A percentile compares a stretch with the other conserved stretches of the same genome.
Evolutionary conservation across 2,888 invertebrate genomes (phyloP).

Genomic region (Limnephilus rhombicus): DNA sequence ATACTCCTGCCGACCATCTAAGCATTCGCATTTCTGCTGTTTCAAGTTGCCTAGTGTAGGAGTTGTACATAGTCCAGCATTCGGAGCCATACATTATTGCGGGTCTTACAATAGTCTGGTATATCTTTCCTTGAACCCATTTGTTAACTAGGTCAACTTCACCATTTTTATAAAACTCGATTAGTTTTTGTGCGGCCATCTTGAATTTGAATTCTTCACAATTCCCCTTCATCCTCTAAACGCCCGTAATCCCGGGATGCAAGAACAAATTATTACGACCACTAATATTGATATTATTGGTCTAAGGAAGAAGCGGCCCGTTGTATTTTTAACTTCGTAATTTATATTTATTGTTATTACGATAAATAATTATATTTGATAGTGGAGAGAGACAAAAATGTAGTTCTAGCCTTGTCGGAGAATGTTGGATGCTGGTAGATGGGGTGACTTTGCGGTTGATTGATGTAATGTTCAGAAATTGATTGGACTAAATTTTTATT

Average conservation of each 20-base stretch:
- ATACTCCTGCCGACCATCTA: no score
- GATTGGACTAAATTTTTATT: not conserved
- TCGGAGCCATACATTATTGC: no score
- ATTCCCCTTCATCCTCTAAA: not conserved
- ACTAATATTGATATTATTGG: not conserved
- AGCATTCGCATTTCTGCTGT: no score
- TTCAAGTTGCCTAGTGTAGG: no score
- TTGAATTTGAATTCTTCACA: not conserved
- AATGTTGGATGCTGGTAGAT: not conserved
- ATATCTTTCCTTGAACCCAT: no score
- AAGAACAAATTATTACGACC: slow-evolving; percentile 4
- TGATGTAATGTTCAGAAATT: not conserved
- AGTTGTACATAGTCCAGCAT: no score
- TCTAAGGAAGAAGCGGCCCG: not conserved
- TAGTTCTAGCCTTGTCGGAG: not conserved
- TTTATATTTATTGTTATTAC: not conserved
- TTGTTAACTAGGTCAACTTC: not conserved
- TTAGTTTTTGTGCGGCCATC: not conserved
- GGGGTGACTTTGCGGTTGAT: not conserved
- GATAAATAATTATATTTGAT: slow-evolving; percentile 8
- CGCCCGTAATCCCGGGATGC: not conserved
- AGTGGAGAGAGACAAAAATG: not conserved
- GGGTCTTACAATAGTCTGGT: no score
- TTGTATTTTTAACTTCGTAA: not conserved
- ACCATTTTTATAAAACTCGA: no score